Conservation (phyloP, 1,140 invertebrate species). For the Hyles euphorbiae region DNA sequence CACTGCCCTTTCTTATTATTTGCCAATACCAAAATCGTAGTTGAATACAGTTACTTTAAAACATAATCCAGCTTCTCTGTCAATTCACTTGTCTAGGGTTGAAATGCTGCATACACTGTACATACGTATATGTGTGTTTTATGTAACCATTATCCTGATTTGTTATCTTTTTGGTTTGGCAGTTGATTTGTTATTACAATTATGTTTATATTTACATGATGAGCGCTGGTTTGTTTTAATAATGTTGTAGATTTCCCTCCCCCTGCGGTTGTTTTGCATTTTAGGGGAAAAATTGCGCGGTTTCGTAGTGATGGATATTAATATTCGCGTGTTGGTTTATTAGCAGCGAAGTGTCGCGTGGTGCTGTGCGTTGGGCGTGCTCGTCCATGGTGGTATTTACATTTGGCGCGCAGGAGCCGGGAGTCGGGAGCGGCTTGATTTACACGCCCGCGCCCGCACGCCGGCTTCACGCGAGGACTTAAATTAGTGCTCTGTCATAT, state of each 20-base stretch:
- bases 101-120: background rate
- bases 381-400: conserved; percentile 50
- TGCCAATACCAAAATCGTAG: too few relatives aligned
- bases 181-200: too few relatives aligned
- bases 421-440: conserved; percentile 54
- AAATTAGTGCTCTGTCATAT: conserved; percentile 63
- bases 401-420: conserved; percentile 35
- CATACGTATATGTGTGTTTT: background rate
- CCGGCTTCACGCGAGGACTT: conserved; percentile 46
- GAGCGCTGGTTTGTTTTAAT: too few relatives aligned
- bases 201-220: too few relatives aligned
- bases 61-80: too few relatives aligned
- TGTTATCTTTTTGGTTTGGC: too few relatives aligned
- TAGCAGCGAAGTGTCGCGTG: conserved; percentile 49
- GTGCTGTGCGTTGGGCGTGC: conserved; percentile 48
- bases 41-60: too few relatives aligned
- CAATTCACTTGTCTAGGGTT: too few relatives aligned
- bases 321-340: conserved; percentile 49
- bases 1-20: too few relatives aligned
- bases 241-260: too few relatives aligned
- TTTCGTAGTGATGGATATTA: conserved; percentile 41
- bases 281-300: too few relatives aligned
- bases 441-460: conserved; percentile 26
- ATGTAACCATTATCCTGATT: background rate
- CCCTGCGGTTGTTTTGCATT: too few relatives aligned